Base-by-base conservation (phyloP, 35 echinoderm and acorn worm species). In the Eucidaris tribuloides region DNA sequence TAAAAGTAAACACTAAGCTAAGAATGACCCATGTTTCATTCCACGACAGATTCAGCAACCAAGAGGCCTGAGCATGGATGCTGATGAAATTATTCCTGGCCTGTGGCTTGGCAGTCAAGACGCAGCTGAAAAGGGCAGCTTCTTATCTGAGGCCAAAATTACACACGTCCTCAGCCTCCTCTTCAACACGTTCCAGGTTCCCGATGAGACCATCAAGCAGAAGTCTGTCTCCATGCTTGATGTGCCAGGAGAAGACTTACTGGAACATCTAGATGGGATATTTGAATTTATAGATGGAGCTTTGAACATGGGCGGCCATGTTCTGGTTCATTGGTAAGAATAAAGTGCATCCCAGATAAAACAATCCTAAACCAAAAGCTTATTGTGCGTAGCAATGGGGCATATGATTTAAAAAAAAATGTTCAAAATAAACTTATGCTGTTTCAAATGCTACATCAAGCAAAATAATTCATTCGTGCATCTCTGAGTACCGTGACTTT, bases 301-400 rank as follows among this genome's bases (percentile, higher is more conserved):
- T 42, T 40, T 74, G 29, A 40, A 74, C 13, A 22, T 40, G 4
- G 68, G 9, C 5, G 68, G 68, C 15, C 11, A 22, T 41, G 68
- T 74, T 33, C 41, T 74, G 29, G 68, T 74, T 36, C 68, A 74
- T 25, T 74, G 68, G 68, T 74, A 44, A 74, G 68, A 22, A 6
- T 52, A 52, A 9, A 52, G 48, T 52, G n/a, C 9, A 52, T 52
- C n/a, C n/a, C n/a, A n/a, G n/a, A n/a, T n/a, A n/a, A n/a, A n/a
- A n/a, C n/a, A n/a, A n/a, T n/a, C n/a, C n/a, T n/a, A n/a, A n/a
- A n/a, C n/a, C n/a, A n/a, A n/a, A n/a, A n/a, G n/a, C n/a, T n/a
- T n/a, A n/a, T n/a, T n/a, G n/a, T n/a, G n/a, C n/a, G n/a, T n/a
- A n/a, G n/a, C n/a, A n/a, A n/a, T n/a, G n/a, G n/a, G n/a, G n/a